Evolutionary conservation across 2,113 vertebrate genomes (phyloP).

Genomic region (Leucopsar rothschildi): DNA sequence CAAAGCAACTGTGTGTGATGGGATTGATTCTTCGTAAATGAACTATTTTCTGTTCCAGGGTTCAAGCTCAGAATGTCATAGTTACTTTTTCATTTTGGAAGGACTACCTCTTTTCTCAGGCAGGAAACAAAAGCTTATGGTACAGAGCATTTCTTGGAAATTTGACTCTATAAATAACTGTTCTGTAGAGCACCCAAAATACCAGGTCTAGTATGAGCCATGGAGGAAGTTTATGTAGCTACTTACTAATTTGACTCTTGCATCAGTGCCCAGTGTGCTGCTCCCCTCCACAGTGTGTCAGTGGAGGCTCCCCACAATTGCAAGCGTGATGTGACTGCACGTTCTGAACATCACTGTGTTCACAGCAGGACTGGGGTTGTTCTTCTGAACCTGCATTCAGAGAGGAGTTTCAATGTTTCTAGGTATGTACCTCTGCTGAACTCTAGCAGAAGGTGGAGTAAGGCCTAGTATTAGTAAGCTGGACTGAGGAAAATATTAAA

Average conservation of each 20-base stretch:
- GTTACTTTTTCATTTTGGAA: neutral
- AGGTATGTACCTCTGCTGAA: neutral
- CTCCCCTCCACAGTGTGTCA: neutral
- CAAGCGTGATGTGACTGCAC: neutral
- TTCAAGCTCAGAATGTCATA: neutral
- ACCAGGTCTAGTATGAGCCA: neutral
- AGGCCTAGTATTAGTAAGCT: neutral
- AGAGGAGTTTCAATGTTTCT: neutral
- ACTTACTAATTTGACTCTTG: neutral
- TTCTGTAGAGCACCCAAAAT: neutral
- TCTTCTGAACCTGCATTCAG: neutral
- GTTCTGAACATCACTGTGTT: rapidly evolving
- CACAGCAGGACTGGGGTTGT: neutral
- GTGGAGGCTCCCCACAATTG: neutral
- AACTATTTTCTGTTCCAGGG: neutral
- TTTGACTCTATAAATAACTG: neutral
- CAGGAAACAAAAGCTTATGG: neutral
- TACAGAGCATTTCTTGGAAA: neutral
- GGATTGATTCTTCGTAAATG: neutral
- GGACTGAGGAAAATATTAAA: neutral
- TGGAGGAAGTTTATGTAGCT: neutral
- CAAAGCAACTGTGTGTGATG: neutral
- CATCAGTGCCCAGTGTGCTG: rapidly evolving
- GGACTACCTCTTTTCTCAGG: neutral
- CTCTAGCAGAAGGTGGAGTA: neutral